Percentiles rank a stretch among this genome's conserved stretches.
These are phyloP conservation scores for Leptodactylus fallax DNA, from an alignment of 2,797 vertebrate species.

Conservation along the genomic window DNA sequence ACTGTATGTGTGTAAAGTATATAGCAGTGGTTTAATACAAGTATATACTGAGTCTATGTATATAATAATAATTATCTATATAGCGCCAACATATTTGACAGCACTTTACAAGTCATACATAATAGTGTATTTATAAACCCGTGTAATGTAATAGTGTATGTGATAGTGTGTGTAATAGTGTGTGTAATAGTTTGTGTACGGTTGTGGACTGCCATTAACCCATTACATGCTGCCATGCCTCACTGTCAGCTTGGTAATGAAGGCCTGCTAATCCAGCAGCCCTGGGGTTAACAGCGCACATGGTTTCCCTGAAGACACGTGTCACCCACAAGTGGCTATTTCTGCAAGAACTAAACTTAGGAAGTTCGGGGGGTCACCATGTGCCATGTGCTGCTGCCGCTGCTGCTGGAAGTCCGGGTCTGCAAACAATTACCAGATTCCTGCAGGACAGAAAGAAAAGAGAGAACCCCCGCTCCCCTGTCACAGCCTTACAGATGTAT, in stretches of 20 bases:
- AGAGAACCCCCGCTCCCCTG: no score
- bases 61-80: no score
- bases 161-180: background rate
- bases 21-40: no score
- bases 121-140: no score
- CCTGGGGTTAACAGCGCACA: background rate
- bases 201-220: background rate
- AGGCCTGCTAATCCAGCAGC: background rate
- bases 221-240: background rate
- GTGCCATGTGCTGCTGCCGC: conserved; percentile 64
- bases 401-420: conserved; percentile 21
- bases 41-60: no score
- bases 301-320: conserved; percentile 8
- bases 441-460: conserved; percentile 24
- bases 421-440: conserved; percentile 61
- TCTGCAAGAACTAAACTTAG: conserved; percentile 67
- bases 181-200: background rate
- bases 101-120: background rate
- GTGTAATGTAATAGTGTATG: background rate
- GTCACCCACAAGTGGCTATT: conserved; percentile 48
- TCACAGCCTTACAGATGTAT: no score
- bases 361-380: conserved; percentile 39
- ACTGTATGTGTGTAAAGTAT: no score
- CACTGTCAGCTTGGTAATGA: background rate
- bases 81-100: no score